Evolutionary conservation across 2,113 vertebrate genomes (phyloP), one percentile per base, ranked within the genome.

Genomic region (Natator depressus): DNA sequence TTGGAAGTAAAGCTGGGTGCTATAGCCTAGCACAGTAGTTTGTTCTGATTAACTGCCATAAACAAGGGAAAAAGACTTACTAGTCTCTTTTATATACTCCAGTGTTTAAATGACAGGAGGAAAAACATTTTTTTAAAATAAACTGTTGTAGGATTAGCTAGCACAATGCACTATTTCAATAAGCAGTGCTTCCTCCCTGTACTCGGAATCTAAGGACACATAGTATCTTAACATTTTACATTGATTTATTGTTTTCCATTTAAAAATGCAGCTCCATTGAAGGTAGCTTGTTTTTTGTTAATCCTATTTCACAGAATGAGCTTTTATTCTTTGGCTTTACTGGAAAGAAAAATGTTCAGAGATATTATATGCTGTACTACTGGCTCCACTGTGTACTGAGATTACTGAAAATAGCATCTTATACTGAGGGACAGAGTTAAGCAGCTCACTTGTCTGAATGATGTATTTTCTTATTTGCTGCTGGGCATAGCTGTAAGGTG

Each of bases 321-420:
- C 46, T 84, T 53, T 92, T 82, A 93, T 65, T 89, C 31, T 82
- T 93, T 19, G 89, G 22, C 47, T 87, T n/a, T 31, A 81, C 2
- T 6, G 75, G 75, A 27, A 46, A 20, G 0, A 75, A 38, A 22
- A 87, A 51, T 5, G 82, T 57, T 83, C 17, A 79, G 62, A 6
- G 25, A 24, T 82, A 72, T 59, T 72, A 50, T 2, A 5, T 69
- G 31, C 3, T 83, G 47, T 65, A 84, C 19, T 86, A 20, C 91
- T 50, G 89, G 5, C 29, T 90, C 24, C n/a, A 19, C 38, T 92
- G 27, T 54, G 53, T 76, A 24, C 10, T 2, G 0, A 1, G 0
- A 42, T 89, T 85, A 50, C 57, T 90, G 88, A 94, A 95, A 95
- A 90, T 31, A 84, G 22, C 35, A 84, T 10, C 1, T 5, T 54